Evolutionary conservation across 2,888 invertebrate genomes (phyloP).

Genomic region (Drosophila niveifrons): DNA sequence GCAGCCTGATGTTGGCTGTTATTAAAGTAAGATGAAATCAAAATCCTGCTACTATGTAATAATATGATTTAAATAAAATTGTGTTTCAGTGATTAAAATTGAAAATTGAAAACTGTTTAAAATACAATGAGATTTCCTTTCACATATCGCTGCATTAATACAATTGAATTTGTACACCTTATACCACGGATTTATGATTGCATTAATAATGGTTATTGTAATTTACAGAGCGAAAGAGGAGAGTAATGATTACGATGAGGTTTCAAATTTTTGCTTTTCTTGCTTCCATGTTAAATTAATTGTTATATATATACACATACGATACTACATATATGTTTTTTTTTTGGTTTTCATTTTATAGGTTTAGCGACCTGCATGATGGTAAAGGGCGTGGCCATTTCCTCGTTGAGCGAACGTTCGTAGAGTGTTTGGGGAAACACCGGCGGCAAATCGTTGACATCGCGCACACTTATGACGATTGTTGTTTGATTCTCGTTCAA

Average conservation of each 20-base stretch:
- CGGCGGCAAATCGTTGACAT: conserved; percentile 96
- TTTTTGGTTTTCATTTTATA: not conserved
- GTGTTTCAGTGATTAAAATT: conserved; percentile 19
- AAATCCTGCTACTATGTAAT: too few species aligned
- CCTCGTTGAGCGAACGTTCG: conserved; percentile 91
- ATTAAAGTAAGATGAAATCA: too few species aligned
- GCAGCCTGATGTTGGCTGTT: too few species aligned
- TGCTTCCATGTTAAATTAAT: conserved; percentile 60
- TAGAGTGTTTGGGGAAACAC: conserved; percentile 91
- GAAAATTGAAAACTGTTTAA: conserved; percentile 10
- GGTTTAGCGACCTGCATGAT: conserved; percentile 89
- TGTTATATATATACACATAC: conserved; percentile 38
- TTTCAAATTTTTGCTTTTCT: conserved; percentile 35
- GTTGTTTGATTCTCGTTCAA: conserved; percentile 95
- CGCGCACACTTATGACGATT: conserved; percentile 92
- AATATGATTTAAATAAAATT: too few species aligned
- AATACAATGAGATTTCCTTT: conserved; percentile 20
- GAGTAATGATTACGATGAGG: conserved; percentile 46
- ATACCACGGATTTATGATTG: conserved; percentile 21
- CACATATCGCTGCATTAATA: conserved; percentile 31
- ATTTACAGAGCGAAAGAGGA: conserved; percentile 36
- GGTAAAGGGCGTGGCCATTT: conserved; percentile 90
- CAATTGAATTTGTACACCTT: conserved; percentile 37
- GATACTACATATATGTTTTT: conserved; percentile 21
- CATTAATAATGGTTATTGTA: conserved; percentile 30